Evolutionary conservation across 2,113 vertebrate species (phyloP).

Genomic region (Thunnus maccoyii): DNA sequence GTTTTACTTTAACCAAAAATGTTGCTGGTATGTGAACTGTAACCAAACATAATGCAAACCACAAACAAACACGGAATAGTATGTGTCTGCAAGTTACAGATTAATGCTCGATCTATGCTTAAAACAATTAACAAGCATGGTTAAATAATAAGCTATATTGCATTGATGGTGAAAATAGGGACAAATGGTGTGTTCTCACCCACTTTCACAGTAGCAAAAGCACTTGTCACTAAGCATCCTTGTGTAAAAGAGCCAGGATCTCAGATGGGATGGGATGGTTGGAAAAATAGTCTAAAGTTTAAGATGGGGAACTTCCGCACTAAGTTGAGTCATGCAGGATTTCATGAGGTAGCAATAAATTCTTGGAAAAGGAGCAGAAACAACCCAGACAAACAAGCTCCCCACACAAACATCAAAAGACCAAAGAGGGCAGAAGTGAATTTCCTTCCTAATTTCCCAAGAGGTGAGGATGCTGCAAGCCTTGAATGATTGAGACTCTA

Average conservation of each 20-base stretch:
- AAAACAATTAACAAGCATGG: too few relatives aligned
- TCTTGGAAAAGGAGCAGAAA: conserved; percentile 45
- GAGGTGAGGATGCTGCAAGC: conserved; percentile 33
- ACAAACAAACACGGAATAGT: too few relatives aligned
- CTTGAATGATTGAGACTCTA: conserved; percentile 31
- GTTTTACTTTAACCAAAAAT: too few relatives aligned
- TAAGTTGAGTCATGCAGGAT: conserved; percentile 30
- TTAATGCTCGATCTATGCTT: too few relatives aligned
- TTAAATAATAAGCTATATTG: too few relatives aligned
- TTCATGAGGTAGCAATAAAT: conserved; percentile 44
- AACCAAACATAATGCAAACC: too few relatives aligned
- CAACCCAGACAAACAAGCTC: conserved; percentile 38
- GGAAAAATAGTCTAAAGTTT: conserved; percentile 34
- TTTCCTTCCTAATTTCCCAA: conserved; percentile 50
- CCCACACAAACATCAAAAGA: conserved; percentile 48
- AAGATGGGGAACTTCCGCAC: conserved; percentile 47
- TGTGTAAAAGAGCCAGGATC: conserved; percentile 50
- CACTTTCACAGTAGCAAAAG: conserved; percentile 18
- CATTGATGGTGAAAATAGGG: too few relatives aligned
- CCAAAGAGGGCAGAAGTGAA: conserved; percentile 48
- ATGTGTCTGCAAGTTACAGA: too few relatives aligned
- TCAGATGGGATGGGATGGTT: conserved; percentile 43
- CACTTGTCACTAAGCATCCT: conserved; percentile 39
- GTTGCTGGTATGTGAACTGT: too few relatives aligned
- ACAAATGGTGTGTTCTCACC: too few relatives aligned